phyloP scores from a whole-genome alignment of 2,113 vertebrate species.

The Anoplopoma fimbria region DNA sequence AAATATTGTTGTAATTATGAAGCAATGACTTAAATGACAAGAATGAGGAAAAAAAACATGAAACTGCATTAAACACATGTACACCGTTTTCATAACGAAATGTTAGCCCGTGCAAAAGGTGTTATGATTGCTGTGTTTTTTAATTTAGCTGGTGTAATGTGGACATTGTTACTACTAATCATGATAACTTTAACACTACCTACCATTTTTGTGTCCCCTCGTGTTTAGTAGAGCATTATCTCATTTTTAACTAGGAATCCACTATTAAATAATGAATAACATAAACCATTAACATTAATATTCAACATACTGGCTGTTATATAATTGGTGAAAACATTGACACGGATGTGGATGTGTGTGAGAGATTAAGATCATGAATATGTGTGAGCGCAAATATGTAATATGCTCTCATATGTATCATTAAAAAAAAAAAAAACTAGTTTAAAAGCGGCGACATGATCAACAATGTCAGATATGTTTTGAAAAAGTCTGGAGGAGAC shows the following conservation, averaged over 20 bases:
- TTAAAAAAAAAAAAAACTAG: neutral
- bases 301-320: neutral
- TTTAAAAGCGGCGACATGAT: neutral
- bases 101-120: neutral
- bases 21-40: neutral
- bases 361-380: neutral
- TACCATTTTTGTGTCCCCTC: neutral
- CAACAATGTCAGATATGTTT: neutral
- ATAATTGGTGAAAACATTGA: neutral
- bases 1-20: neutral
- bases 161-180: neutral
- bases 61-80: neutral
- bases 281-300: slow-evolving; percentile 4
- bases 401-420: neutral
- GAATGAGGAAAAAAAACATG: neutral
- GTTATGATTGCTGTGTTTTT: neutral
- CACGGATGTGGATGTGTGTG: neutral
- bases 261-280: slow-evolving; percentile 3
- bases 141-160: neutral
- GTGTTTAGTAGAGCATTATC: neutral
- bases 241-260: neutral
- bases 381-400: neutral
- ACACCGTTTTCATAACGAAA: neutral
- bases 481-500: neutral
- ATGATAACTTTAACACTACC: neutral